Evolutionary conservation across 1,140 invertebrate species (phyloP).

Genomic region (Hyles vespertilio): DNA sequence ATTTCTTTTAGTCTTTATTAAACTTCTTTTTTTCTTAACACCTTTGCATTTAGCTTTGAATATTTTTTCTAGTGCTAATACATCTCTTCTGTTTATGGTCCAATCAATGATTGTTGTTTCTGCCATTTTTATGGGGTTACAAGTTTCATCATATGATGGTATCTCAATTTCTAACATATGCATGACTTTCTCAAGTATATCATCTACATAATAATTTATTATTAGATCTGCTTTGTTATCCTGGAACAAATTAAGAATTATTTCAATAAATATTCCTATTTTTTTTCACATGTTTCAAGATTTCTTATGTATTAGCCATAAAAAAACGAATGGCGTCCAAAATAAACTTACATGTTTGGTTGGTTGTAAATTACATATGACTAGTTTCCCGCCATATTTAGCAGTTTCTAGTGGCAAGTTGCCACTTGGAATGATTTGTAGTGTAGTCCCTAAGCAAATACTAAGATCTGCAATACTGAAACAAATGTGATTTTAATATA

Average conservation of each 20-base stretch:
- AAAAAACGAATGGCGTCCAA: not conserved
- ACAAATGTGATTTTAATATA: conserved; percentile 1
- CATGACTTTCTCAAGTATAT: conserved; percentile 87
- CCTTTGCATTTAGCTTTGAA: conserved; percentile 65
- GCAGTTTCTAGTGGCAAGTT: conserved; percentile 93
- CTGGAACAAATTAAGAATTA: conserved; percentile 71
- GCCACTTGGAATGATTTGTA: conserved; percentile 98
- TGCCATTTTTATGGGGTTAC: conserved; percentile 81
- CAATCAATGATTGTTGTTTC: conserved; percentile 49
- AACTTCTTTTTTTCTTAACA: conserved; percentile 56
- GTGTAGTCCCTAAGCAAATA: conserved; percentile 95
- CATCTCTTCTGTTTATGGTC: conserved; percentile 54
- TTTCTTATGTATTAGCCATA: not conserved
- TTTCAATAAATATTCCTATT: not conserved
- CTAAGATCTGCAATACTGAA: conserved; percentile 88
- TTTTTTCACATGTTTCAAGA: too few relatives aligned
- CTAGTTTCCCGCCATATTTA: conserved; percentile 91
- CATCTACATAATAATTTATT: conserved; percentile 93
- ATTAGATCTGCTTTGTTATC: conserved; percentile 94
- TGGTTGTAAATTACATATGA: conserved; percentile 97
- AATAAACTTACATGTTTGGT: conserved; percentile 92
- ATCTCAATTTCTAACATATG: conserved; percentile 83
- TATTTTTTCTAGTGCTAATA: conserved; percentile 52
- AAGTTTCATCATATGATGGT: conserved; percentile 79
- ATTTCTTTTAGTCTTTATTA: conserved; percentile 56